phyloP scores from a whole-genome alignment of 2,888 invertebrate species.

The Hirtodrosophila confusa region DNA sequence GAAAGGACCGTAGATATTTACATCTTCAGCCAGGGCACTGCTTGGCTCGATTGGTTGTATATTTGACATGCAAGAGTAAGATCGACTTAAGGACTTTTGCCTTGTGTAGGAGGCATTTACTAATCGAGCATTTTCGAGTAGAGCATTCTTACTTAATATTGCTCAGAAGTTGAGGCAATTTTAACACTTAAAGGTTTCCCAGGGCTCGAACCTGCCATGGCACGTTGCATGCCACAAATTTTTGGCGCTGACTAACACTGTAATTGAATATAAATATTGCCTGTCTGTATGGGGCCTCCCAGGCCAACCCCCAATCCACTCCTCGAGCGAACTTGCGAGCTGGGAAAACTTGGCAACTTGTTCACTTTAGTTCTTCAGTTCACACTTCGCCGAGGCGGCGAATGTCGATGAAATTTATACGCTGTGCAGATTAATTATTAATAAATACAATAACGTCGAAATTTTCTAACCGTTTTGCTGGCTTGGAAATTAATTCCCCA shows the following conservation, averaged over 20 bases:
- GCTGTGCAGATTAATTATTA: slow-evolving; percentile 64
- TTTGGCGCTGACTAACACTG: slow-evolving; percentile 38
- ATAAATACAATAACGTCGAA: slow-evolving; percentile 64
- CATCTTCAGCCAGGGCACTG: no score
- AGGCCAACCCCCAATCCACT: neutral
- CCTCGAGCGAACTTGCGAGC: neutral
- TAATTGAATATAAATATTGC: slow-evolving; percentile 65
- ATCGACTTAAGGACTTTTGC: no score
- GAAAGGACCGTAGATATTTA: no score
- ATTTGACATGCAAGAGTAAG: no score
- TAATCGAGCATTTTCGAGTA: no score
- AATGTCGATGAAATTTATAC: slow-evolving; percentile 64
- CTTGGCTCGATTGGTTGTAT: no score
- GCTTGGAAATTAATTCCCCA: slow-evolving; percentile 58
- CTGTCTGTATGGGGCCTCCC: slow-evolving; percentile 19
- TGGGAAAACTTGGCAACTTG: slow-evolving; percentile 44
- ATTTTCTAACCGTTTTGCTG: slow-evolving; percentile 51
- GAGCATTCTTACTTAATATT: no score
- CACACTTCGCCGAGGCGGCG: slow-evolving; percentile 37
- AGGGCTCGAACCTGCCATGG: slow-evolving; percentile 1
- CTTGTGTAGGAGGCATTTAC: no score
- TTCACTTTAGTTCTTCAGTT: slow-evolving; percentile 40
- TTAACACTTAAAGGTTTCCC: slow-evolving; percentile 12
- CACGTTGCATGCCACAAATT: slow-evolving; percentile 24
- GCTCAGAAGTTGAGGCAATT: neutral